phyloP scores from a whole-genome alignment of 2,113 vertebrate genomes.

The Poeciliopsis turrubarensis region DNA sequence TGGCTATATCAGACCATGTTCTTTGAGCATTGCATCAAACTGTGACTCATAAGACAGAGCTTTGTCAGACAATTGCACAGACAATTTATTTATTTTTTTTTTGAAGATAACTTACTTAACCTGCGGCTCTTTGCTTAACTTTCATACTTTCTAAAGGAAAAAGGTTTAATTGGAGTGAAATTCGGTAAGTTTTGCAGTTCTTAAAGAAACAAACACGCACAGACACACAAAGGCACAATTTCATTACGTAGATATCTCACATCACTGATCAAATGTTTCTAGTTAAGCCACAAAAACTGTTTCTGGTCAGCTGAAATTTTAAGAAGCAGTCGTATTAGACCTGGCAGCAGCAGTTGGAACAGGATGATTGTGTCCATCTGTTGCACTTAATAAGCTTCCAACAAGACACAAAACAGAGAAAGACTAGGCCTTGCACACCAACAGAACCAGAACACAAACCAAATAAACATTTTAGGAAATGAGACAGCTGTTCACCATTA shows the following conservation, averaged over 20 bases:
- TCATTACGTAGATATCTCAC: neutral
- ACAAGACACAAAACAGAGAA: neutral
- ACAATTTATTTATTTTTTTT: neutral
- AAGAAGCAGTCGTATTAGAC: neutral
- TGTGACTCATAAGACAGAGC: conserved; percentile 29
- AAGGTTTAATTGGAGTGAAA: neutral
- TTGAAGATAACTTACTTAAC: neutral
- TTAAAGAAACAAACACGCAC: too few species aligned
- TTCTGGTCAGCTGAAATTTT: neutral
- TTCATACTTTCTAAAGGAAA: neutral
- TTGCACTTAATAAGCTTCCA: neutral
- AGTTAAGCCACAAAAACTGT: neutral
- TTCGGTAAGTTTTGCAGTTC: neutral
- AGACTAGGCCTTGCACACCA: neutral
- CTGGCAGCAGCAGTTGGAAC: neutral
- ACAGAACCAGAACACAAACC: neutral
- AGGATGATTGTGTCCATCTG: neutral
- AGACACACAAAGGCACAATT: neutral
- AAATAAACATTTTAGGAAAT: neutral
- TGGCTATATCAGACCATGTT: conserved; percentile 45
- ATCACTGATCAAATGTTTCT: neutral
- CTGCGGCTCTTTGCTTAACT: neutral
- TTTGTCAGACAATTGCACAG: conserved; percentile 28
- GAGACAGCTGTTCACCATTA: neutral
- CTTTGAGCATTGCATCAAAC: conserved; percentile 57